Evolutionary conservation across 2,113 vertebrate genomes (phyloP).

Genomic region (Etheostoma spectabile): DNA sequence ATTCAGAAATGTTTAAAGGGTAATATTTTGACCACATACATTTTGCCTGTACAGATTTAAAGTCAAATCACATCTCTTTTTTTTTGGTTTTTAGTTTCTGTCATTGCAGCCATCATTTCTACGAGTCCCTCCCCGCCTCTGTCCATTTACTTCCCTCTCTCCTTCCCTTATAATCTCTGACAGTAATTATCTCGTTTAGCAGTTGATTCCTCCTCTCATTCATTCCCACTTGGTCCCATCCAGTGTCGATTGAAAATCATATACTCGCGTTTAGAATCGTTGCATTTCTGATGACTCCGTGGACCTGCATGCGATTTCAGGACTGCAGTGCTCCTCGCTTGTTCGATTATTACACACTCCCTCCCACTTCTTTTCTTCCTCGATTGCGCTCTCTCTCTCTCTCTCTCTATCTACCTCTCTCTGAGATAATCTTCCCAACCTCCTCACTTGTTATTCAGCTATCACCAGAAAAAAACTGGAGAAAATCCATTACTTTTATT

Average conservation of each 20-base stretch:
- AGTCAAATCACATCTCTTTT: constrained; percentile 5
- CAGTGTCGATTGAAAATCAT: constrained; percentile 78
- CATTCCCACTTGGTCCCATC: constrained; percentile 68
- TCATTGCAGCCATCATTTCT: constrained; percentile 12
- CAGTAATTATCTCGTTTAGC: constrained; percentile 79
- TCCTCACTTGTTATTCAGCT: constrained; percentile 27
- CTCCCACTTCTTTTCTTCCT: constrained; percentile 49
- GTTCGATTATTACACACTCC: constrained; percentile 71
- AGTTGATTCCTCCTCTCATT: constrained; percentile 77
- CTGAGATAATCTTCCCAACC: constrained; percentile 54
- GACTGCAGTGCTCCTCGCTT: constrained; percentile 48
- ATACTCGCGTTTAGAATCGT: constrained; percentile 79
- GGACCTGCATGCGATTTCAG: constrained; percentile 67
- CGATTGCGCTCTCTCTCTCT: constrained; percentile 32
- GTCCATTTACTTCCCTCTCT: constrained; percentile 21
- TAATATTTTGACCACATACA: neutral
- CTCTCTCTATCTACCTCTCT: constrained; percentile 19
- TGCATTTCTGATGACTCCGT: constrained; percentile 86
- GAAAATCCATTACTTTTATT: constrained; percentile 80
- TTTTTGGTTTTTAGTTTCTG: constrained; percentile 1
- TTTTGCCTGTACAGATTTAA: neutral
- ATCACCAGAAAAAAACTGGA: constrained; percentile 41
- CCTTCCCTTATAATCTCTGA: constrained; percentile 59
- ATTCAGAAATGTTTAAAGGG: constrained; percentile 10
- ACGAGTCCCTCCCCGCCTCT: neutral